Evolutionary conservation across 2,113 vertebrate genomes (phyloP).

Genomic region (Nerophis lumbriciformis): DNA sequence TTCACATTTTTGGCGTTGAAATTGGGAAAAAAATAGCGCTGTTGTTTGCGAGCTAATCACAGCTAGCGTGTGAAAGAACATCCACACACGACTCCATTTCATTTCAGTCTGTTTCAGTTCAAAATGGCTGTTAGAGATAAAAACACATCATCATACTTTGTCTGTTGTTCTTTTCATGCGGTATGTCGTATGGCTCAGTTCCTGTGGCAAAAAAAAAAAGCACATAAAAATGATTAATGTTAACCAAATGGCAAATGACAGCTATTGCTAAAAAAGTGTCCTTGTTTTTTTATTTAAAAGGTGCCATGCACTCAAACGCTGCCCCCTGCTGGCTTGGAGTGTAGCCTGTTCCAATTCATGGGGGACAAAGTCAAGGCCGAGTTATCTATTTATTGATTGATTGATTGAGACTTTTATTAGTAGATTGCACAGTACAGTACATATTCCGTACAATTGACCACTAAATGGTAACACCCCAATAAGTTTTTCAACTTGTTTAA

Average conservation of each 20-base stretch:
- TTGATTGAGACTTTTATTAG: too few species aligned
- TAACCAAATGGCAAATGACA: background rate
- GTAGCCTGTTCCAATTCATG: background rate
- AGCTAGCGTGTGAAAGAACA: too few species aligned
- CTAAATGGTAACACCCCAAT: too few species aligned
- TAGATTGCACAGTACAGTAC: too few species aligned
- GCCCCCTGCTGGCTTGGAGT: background rate
- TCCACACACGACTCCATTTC: background rate
- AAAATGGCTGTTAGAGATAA: background rate
- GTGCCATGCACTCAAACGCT: background rate
- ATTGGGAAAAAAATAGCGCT: too few species aligned
- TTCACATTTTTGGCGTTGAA: too few species aligned
- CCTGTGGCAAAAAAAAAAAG: conserved; percentile 27
- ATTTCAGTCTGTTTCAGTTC: background rate
- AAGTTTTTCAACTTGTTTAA: too few species aligned
- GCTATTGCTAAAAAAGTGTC: background rate
- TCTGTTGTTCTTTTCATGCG: conserved; percentile 3
- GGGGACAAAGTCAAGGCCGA: too few species aligned
- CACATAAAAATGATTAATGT: background rate
- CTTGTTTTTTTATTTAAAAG: background rate
- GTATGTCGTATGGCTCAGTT: conserved; percentile 33
- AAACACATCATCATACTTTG: background rate
- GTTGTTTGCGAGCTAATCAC: too few species aligned
- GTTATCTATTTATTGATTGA: too few species aligned
- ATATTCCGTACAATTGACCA: too few species aligned